Base-by-base conservation (phyloP, 2,888 invertebrate species). In the Drosophila kuntzei region DNA sequence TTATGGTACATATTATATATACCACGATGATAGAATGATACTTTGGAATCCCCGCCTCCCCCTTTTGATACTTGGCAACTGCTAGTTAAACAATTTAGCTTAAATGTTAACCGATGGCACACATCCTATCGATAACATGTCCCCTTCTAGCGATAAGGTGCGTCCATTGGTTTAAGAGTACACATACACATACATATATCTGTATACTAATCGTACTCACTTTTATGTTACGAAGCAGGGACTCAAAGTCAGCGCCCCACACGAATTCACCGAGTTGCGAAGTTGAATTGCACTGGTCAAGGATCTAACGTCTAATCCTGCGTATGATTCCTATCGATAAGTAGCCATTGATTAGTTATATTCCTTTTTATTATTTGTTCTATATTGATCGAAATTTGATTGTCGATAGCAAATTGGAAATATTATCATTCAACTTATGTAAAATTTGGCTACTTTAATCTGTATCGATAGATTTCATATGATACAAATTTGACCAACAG, bases 241-340 rank as follows among this genome's bases (percentile, higher is more conserved):
- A 46, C 66, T 85, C 43, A 57, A 69, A 79, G 43, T 63, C 71
- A 49, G 76, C 58, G 76, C 60, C 64, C 12, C n/a, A 66, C 66
- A 67, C 61, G 46, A 64, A 64, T 37, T 61, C 69, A 65, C 37
- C 55, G 49, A 50, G 29, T 44, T 37, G 47, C 29, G 41, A 34
- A 29, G 27, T 25, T 36, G 44, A n/a, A 27, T 8, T 32, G 20
- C 29, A 46, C 34, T 37, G 43, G 32, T n/a, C 32, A 37, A 25
- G 11, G 18, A 25, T 14, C 25, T 39, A 1, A 11, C 6, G n/a
- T 37, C 22, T 12, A 20, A 8, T 3, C 18, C 29, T n/a, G 16
- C 2, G 16, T 18, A n/a, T 41, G 20, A 25, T 16, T 11, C 12
- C 22, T 36, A 43, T 59, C 59, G 59, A 53, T 60, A 43, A 46